phyloP scores from a whole-genome alignment of 2,113 vertebrate genomes.

The Leptodactylus fuscus region DNA sequence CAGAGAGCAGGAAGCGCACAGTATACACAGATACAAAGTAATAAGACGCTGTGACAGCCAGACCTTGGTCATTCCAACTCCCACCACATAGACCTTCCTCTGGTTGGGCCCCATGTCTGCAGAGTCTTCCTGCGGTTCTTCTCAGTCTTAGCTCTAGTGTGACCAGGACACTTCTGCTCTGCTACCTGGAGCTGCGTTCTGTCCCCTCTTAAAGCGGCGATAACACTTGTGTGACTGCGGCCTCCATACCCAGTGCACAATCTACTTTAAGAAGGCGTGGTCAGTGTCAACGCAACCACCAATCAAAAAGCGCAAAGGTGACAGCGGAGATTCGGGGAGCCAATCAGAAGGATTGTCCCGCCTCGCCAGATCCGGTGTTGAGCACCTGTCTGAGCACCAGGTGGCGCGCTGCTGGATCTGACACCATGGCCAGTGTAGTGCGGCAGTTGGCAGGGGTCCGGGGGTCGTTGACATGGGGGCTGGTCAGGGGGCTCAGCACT shows the following conservation, averaged over 20 bases:
- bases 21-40: no score
- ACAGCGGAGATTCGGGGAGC: no score
- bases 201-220: slow-evolving; percentile 4
- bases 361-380: background rate
- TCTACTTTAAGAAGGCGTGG: background rate
- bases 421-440: background rate
- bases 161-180: background rate
- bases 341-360: accelerated
- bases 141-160: no score
- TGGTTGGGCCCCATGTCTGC: slow-evolving; percentile 56
- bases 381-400: no score
- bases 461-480: accelerated
- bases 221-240: accelerated
- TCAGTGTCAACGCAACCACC: background rate
- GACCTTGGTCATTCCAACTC: slow-evolving; percentile 99
- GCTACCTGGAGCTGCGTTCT: background rate
- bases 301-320: background rate
- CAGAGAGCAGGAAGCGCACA: background rate
- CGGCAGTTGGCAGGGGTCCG: background rate
- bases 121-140: background rate
- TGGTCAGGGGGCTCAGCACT: slow-evolving; percentile 44
- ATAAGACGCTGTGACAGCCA: no score
- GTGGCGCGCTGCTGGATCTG: background rate
- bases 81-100: slow-evolving; percentile 87
- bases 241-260: accelerated